Base-by-base conservation (phyloP, 2,888 invertebrate species). In the Andrena marginata region DNA sequence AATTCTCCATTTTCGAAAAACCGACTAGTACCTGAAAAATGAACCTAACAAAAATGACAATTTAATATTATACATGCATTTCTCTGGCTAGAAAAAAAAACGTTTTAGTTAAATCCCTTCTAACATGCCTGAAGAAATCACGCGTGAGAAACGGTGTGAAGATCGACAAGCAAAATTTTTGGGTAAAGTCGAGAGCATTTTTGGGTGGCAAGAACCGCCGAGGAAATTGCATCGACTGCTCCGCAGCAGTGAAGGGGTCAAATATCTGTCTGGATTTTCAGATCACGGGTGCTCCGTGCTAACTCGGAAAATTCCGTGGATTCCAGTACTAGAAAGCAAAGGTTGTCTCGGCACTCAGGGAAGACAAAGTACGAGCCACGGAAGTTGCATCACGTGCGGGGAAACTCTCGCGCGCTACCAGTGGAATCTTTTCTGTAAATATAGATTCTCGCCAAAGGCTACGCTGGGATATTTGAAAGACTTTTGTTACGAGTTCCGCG, bases 221-320 rank as follows among this genome's bases (percentile, higher is more conserved):
- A 23, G 42, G 70, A 73, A 83, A 89, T 90, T 90, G 86, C 82
- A 81, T 65, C 67, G 70, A 84, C 79, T 84, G 87, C 85, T 86
- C 80, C 62, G 63, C 76, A 63, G 75, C 67, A 74, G 74, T 69
- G 71, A 31, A 65, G 42, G 77, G 69, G 77, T 76, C 76, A 89
- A 88, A 90, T 88, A 87, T 89, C 85, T 87, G 83, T 87, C 80
- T 75, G 85, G 87, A 89, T 89, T 90, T 91, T 89, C 88, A 89
- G 89, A 87, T 90, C 86, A 86, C 84, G 87, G 83, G 83, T 77
- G 86, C 83, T 77, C 85, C 77, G 87, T 79, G 85, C 87, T 87
- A 90, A 87, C 87, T 88, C 84, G 82, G 86, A 88, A 75, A 91
- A 92, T 92, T 91, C 92, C 91, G 85, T 84, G 89, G 88, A 92